Evolutionary conservation across 2,888 invertebrate genomes (phyloP).

Genomic region (Hybos culiciformis): DNA sequence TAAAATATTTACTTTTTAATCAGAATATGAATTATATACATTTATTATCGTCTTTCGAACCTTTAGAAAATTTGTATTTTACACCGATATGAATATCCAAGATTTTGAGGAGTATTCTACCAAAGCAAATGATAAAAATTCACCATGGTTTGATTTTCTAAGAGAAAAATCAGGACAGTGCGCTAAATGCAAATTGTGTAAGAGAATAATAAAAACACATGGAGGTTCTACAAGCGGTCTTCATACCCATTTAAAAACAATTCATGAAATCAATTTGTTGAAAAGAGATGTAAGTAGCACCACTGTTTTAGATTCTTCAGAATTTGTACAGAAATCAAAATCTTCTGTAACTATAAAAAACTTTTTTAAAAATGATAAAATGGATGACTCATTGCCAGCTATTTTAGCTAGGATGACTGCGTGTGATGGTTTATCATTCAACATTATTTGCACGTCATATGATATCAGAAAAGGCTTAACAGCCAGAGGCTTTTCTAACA

Average conservation of each 20-base stretch:
- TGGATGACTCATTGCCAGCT: neutral
- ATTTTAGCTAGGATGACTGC: neutral
- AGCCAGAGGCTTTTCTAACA: neutral
- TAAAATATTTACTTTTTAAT: too few species aligned
- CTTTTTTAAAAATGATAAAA: neutral
- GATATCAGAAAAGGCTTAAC: neutral
- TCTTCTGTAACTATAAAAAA: neutral
- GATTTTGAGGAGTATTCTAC: too few species aligned
- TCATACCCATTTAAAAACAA: too few species aligned
- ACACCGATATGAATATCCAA: too few species aligned
- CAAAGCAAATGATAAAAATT: neutral
- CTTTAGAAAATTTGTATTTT: too few species aligned
- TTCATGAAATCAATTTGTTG: neutral
- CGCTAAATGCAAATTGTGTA: neutral
- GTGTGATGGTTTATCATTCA: neutral
- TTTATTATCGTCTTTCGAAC: too few species aligned
- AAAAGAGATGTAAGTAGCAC: neutral
- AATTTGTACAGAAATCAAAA: neutral
- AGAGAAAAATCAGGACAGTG: neutral
- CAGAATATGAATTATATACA: too few species aligned
- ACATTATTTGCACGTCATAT: neutral
- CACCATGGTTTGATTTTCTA: neutral
- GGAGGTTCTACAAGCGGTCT: too few species aligned
- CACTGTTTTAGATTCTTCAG: neutral
- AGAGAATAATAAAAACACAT: too few species aligned